Evolutionary conservation across 2,888 invertebrate genomes (phyloP).

Genomic region (Ypsolopha sequella): DNA sequence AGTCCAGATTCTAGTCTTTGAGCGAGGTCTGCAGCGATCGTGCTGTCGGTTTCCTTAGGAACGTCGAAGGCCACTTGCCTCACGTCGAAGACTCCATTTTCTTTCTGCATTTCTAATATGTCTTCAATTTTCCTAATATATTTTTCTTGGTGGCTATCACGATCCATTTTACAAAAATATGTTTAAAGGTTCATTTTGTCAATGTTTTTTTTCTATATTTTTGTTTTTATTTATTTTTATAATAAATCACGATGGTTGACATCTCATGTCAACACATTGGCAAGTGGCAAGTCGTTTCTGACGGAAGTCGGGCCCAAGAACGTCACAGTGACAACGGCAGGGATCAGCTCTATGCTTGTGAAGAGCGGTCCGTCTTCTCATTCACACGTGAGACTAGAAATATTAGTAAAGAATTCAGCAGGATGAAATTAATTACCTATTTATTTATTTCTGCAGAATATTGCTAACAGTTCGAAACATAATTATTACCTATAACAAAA

Average conservation of each 20-base stretch:
- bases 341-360: no score
- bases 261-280: no score
- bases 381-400: no score
- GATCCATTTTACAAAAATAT: slow-evolving; percentile 25
- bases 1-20: slow-evolving; percentile 46
- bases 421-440: no score
- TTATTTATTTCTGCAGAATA: no score
- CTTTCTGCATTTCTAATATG: slow-evolving; percentile 56
- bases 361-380: no score
- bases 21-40: slow-evolving; percentile 29
- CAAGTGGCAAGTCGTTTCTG: no score
- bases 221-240: slow-evolving; percentile 14
- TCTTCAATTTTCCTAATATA: slow-evolving; percentile 55
- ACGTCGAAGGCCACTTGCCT: slow-evolving; percentile 48
- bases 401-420: no score
- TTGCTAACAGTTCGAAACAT: no score
- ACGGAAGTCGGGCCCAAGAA: no score
- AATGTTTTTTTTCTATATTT: slow-evolving; percentile 12
- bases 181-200: neutral
- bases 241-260: slow-evolving; percentile 16
- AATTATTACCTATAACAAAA: no score
- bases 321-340: no score
- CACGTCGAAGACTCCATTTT: slow-evolving; percentile 37
- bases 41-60: slow-evolving; percentile 30
- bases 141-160: slow-evolving; percentile 18